These are phyloP conservation scores for Motacilla tschutschensis DNA, from an alignment of 2,113 vertebrate species.

Conservation along the genomic window DNA sequence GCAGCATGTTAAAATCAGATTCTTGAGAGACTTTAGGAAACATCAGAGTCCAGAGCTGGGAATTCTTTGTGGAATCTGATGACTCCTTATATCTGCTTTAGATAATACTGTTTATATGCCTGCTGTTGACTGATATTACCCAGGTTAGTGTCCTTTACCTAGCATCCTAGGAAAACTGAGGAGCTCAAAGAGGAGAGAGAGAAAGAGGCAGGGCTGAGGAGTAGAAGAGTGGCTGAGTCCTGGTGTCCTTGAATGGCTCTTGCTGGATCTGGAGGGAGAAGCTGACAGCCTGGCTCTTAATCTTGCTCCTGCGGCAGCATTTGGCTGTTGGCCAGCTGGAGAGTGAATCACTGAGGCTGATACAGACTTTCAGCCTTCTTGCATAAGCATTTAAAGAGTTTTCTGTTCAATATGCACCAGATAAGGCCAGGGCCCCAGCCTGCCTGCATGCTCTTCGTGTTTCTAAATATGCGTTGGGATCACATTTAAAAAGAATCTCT, in stretches of 20 bases:
- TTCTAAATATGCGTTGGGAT: not conserved
- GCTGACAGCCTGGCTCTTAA: conserved; percentile 31
- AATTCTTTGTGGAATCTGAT: not conserved
- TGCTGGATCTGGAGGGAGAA: conserved; percentile 7
- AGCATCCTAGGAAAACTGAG: not conserved
- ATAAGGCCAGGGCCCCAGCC: not conserved
- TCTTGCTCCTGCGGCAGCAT: not conserved
- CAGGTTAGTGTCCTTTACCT: not conserved
- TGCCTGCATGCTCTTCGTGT: not conserved
- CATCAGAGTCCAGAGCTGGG: not conserved
- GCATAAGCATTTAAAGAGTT: conserved; percentile 21
- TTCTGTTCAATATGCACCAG: not conserved
- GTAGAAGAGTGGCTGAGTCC: not conserved
- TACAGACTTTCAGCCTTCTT: not conserved
- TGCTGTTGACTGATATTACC: not conserved
- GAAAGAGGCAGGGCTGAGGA: not conserved
- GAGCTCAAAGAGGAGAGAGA: not conserved
- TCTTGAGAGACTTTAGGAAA: not conserved
- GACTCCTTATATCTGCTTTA: not conserved
- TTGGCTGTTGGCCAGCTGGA: conserved; percentile 39
- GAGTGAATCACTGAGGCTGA: not conserved
- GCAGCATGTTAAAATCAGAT: not conserved
- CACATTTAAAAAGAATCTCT: not conserved
- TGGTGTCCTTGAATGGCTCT: conserved; percentile 47
- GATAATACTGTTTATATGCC: not conserved